phyloP scores from a whole-genome alignment of 2,113 vertebrate species.

The Hippocampus mohnikei region DNA sequence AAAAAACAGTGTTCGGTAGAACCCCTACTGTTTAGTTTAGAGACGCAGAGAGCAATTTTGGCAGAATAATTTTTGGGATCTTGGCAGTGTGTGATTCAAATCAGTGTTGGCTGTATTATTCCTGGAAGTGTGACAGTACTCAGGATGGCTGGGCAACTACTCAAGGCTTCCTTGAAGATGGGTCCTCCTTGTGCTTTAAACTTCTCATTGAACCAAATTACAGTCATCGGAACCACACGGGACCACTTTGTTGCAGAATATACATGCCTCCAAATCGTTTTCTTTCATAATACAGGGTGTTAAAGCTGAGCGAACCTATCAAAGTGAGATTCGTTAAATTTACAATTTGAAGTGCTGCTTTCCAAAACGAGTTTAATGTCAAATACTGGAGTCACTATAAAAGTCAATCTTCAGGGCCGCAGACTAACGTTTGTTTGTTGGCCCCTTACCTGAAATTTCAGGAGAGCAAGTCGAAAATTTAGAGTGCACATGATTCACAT shows the following conservation, averaged over 20 bases:
- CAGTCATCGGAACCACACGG: slow-evolving; percentile 5
- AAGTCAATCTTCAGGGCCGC: too few species aligned
- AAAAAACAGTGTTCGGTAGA: background rate
- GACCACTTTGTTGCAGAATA: background rate
- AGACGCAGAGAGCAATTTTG: background rate
- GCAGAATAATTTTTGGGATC: slow-evolving; percentile 4
- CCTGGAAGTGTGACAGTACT: slow-evolving; percentile 37
- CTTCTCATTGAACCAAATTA: background rate
- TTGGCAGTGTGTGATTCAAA: slow-evolving; percentile 19
- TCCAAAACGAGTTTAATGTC: background rate
- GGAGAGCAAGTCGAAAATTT: too few species aligned
- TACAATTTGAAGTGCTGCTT: background rate
- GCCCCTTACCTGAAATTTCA: too few species aligned
- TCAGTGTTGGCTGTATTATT: slow-evolving; percentile 23
- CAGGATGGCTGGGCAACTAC: slow-evolving; percentile 26
- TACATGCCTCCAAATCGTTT: background rate
- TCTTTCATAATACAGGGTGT: background rate
- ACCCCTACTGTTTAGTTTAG: background rate
- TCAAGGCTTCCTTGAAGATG: slow-evolving; percentile 25
- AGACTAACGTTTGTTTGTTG: too few species aligned
- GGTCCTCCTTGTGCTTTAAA: background rate
- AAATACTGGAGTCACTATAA: background rate
- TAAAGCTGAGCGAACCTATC: background rate
- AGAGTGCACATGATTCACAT: too few species aligned
- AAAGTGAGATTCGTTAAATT: background rate